Evolutionary conservation across 2,797 vertebrate species (phyloP).

Genomic region (Carduelis carduelis): DNA sequence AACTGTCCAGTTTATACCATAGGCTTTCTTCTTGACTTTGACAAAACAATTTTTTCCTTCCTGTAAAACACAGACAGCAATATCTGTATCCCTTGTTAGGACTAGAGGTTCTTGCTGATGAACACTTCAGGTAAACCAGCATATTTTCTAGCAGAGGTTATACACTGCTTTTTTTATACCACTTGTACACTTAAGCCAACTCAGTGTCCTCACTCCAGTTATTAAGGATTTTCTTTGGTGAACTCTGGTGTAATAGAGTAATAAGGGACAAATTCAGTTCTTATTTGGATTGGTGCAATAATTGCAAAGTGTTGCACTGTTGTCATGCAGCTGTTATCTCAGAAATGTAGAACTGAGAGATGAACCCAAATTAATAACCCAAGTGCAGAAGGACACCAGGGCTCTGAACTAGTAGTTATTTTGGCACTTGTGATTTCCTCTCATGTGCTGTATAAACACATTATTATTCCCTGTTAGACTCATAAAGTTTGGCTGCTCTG

Average conservation of each 20-base stretch:
- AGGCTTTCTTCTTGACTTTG: background rate
- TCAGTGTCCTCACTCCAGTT: background rate
- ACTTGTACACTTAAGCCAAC: background rate
- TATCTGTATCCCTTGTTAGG: background rate
- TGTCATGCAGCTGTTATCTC: background rate
- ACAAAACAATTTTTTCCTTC: background rate
- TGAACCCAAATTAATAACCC: background rate
- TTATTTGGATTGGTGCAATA: background rate
- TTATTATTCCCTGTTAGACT: background rate
- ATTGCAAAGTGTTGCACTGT: background rate
- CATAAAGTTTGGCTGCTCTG: background rate
- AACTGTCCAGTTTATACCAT: background rate
- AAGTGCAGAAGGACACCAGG: background rate
- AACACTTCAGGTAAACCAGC: background rate
- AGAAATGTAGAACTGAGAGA: background rate
- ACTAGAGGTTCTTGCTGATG: background rate
- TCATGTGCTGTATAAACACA: background rate
- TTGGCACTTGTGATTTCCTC: background rate
- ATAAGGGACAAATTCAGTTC: background rate
- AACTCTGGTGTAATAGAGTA: background rate
- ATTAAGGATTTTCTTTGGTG: background rate
- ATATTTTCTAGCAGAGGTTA: background rate
- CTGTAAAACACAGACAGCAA: background rate
- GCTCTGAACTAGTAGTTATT: background rate
- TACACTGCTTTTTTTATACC: background rate